Base-by-base conservation (phyloP, 2,113 vertebrate genomes). In the Phodopus roborovskii region DNA sequence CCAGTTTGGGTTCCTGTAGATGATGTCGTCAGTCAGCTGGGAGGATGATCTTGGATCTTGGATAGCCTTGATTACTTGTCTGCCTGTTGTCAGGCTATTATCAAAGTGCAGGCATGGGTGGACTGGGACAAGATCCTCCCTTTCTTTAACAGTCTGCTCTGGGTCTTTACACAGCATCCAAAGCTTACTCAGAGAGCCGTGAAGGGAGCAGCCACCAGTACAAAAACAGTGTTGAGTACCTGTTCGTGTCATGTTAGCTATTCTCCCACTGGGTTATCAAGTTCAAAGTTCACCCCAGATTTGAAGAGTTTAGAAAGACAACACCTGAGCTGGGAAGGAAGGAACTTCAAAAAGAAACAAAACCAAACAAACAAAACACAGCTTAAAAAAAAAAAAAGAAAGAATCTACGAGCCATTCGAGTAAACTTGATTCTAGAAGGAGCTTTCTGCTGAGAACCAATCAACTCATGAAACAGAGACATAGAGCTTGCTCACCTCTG, bases 391-490 rank as follows among this genome's bases (percentile, higher is more conserved):
- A 53, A 70, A 36, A 36, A 58, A 28, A 70, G 13, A 42, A 30
- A 53, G 53, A 42, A 36, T 39, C 50, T 92, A 0, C 36, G 19
- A 48, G 33, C 66, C 79, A 15, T 83, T 71, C 89, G 73, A 70
- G 28, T 30, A 70, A 8, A 19, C 1, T 87, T 73, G 2, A 78
- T 60, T 88, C 16, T 79, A 64, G 28, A 28, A 82, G 36, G 77
- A 56, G 19, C 95, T 93, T 94, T 92, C 87, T 96, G 50, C 48
- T 53, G 56, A 88, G 71, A 74, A 79, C 33, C 48, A 74, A 79
- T 28, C 48, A 42, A 19, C 24, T 62, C 58, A 26, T 33, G 4
- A 56, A 74, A 28, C 26, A 85, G 30, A 30, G 15, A 36, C 19
- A 15, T 28, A n/a, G 16, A 90, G 48, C 10, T 88, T 92, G 2